phyloP scores from a whole-genome alignment of 2,797 vertebrate species.

The Pipistrellus kuhlii region DNA sequence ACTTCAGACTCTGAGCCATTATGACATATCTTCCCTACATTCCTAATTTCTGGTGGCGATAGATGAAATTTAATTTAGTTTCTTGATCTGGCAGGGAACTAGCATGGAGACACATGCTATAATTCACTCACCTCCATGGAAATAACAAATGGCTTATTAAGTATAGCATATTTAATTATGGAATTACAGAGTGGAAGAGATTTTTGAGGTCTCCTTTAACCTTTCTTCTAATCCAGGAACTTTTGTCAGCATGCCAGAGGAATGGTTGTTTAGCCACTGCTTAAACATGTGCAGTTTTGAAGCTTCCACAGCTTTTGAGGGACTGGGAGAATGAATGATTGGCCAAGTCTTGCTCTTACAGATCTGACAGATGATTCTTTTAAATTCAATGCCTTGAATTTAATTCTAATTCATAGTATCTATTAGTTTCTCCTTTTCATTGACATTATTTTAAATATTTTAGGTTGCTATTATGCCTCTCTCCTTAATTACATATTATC shows the following conservation, averaged over 20 bases:
- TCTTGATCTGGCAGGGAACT: background rate
- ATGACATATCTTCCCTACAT: background rate
- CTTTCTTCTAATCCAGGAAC: slow-evolving; percentile 44
- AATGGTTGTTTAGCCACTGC: slow-evolving; percentile 1
- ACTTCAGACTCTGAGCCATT: background rate
- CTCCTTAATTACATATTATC: background rate
- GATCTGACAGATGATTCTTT: slow-evolving; percentile 12
- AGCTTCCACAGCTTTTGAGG: background rate
- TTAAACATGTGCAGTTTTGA: slow-evolving; percentile 1
- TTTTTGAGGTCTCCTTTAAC: slow-evolving; percentile 62
- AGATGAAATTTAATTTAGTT: slow-evolving; percentile 54
- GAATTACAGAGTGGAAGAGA: slow-evolving; percentile 54
- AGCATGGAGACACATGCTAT: background rate
- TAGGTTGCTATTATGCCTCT: background rate
- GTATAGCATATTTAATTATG: slow-evolving; percentile 63
- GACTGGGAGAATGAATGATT: slow-evolving; percentile 47
- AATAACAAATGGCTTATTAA: slow-evolving; percentile 71
- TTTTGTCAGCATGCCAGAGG: slow-evolving; percentile 35
- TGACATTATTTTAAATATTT: slow-evolving; percentile 10
- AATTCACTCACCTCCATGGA: slow-evolving; percentile 34
- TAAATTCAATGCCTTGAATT: background rate
- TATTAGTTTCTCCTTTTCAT: slow-evolving; percentile 1
- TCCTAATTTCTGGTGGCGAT: slow-evolving; percentile 27
- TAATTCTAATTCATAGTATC: background rate
- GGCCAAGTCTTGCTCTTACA: background rate